Percentiles rank a stretch among this genome's conserved stretches.
phyloP scores from a whole-genome alignment of 2,113 vertebrate genomes.

The Rhinolophus sinicus region DNA sequence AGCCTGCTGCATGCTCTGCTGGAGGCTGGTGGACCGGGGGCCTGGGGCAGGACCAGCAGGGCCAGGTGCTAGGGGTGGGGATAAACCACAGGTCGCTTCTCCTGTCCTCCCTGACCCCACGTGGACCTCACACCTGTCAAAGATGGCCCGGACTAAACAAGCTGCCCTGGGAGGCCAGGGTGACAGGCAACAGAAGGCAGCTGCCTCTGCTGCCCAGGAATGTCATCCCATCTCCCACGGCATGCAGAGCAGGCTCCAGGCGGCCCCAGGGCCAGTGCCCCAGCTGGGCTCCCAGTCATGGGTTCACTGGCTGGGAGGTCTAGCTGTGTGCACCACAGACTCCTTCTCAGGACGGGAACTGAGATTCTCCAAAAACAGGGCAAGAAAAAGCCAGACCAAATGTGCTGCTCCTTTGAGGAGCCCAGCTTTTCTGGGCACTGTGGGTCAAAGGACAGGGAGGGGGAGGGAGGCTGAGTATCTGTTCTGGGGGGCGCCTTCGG shows the following conservation, averaged over 20 bases:
- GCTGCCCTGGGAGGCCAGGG: not conserved
- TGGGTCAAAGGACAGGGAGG: not conserved
- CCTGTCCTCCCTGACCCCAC: not conserved
- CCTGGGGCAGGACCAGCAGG: not conserved
- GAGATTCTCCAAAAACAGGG: not conserved
- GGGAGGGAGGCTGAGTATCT: not conserved
- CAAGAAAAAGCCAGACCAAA: not conserved
- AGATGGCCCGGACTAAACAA: not conserved
- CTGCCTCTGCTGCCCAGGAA: not conserved
- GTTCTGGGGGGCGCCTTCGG: not conserved
- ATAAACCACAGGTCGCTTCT: not conserved
- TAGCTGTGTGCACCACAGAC: not conserved
- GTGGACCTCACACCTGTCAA: not conserved
- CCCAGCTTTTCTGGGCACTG: not conserved
- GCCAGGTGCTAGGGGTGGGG: not conserved
- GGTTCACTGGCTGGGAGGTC: not conserved
- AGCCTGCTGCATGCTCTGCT: fast-evolving
- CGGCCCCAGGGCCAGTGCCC: not conserved
- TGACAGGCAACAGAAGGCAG: not conserved
- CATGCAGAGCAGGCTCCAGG: not conserved
- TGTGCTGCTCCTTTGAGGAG: not conserved
- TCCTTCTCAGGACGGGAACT: not conserved
- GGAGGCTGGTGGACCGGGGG: not conserved
- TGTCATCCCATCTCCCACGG: not conserved
- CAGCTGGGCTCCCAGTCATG: not conserved